Conservation (phyloP, 2,888 invertebrate genomes). For the Argynnis bischoffii region DNA sequence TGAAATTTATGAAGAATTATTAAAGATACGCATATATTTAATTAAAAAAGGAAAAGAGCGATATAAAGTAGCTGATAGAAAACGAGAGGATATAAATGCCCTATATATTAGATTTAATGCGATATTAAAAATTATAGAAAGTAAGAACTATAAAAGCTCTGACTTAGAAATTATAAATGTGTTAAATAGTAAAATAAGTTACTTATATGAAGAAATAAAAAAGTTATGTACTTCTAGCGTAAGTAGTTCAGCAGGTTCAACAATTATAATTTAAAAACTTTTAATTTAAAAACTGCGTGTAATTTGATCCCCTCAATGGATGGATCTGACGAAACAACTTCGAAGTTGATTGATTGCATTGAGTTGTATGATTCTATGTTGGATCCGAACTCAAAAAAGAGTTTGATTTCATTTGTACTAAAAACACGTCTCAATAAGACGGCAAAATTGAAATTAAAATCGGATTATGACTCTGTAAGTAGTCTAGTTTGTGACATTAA, state of each 20-base stretch:
- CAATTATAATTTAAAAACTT: neutral
- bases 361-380: conserved; percentile 7
- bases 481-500: conserved; percentile 2
- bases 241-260: conserved; percentile 1
- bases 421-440: conserved; percentile 2
- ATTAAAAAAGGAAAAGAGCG: too few species aligned
- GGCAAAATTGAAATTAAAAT: neutral
- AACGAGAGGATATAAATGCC: too few species aligned
- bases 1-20: too few species aligned
- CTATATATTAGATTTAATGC: too few species aligned
- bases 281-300: conserved; percentile 5
- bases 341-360: conserved; percentile 3
- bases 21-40: too few species aligned
- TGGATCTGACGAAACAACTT: conserved; percentile 5
- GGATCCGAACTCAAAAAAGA: conserved; percentile 2
- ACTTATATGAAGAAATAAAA: conserved; percentile 2
- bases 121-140: too few species aligned
- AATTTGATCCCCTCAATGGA: conserved; percentile 8
- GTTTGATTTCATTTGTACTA: conserved; percentile 2
- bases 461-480: conserved; percentile 4
- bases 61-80: too few species aligned
- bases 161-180: too few species aligned
- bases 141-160: too few species aligned
- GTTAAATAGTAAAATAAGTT: neutral
- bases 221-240: conserved; percentile 2